phyloP scores from a whole-genome alignment of 2,888 invertebrate genomes.

The Paralinhomoeus sp. region DNA sequence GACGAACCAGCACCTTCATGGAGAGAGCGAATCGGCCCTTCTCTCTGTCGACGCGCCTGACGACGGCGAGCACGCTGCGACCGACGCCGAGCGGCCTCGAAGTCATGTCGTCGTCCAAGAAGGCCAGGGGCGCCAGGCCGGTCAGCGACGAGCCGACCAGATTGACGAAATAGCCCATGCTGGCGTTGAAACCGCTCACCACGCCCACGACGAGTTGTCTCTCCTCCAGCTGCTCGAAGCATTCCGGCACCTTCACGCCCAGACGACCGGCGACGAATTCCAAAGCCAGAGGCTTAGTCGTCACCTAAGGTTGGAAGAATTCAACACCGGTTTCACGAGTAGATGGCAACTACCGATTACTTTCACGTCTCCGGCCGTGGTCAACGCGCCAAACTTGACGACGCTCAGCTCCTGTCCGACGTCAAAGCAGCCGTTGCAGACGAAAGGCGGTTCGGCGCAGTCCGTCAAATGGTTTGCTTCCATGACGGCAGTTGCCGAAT shows the following conservation, averaged over 20 bases:
- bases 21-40: slow-evolving; percentile 1
- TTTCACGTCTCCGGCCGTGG: no score
- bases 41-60: neutral
- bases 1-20: slow-evolving; percentile 1
- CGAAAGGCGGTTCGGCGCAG: no score
- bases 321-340: no score
- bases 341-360: no score
- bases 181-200: neutral
- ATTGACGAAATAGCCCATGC: neutral
- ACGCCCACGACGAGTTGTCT: neutral
- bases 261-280: neutral
- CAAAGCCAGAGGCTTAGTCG: neutral
- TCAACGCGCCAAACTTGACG: no score
- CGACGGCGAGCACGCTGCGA: slow-evolving; percentile 2
- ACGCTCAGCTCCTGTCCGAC: no score
- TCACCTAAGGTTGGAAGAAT: neutral
- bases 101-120: neutral
- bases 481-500: no score
- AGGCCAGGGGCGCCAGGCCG: neutral
- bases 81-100: slow-evolving; percentile 1
- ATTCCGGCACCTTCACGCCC: neutral
- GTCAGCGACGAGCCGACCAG: neutral
- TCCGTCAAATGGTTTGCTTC: no score
- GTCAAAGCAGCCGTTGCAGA: no score
- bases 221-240: neutral